Base-by-base conservation (phyloP, 2,797 vertebrate species). In the Mus minutoides region DNA sequence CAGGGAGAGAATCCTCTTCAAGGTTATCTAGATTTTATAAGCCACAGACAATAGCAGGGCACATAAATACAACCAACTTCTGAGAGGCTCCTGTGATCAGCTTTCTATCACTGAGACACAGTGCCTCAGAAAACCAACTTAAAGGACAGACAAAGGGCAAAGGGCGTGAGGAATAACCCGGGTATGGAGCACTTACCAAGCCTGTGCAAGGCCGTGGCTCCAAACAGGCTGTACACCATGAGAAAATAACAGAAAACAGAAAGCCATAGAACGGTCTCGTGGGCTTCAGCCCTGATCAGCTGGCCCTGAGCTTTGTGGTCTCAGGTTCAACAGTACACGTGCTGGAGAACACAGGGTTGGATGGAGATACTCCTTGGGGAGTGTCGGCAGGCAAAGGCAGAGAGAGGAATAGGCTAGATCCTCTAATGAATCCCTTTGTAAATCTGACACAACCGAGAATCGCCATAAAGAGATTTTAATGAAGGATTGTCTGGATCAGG, bases 21-120 rank as follows among this genome's bases (percentile, higher is more conserved):
- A 96, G 62, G 56, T 43, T 31, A 88, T 87, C 71, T 91, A 34
- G 58, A 84, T 64, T 87, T 96, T 54, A 87, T 60, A 73, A 93
- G 54, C 75, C 52, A 26, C 67, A 93, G 62, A 91, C 83, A 60
- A 54, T 46, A 52, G 24, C 54, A 49, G 34, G 37, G 86, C 34
- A 46, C 77, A 83, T 43, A 78, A 82, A 46, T 10, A 13, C 4
- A 37, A 43, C 49, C 3, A 37, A 43, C 49, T 90, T 94, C n/a
- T 3, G 0, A 49, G 67, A 92, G 60, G 54, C 37, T 90, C n/a
- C 31, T 11, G 0, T 58, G 46, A 78, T 67, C 52, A 71, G 54
- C 37, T 85, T 85, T 56, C 88, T 40, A 29, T 71, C 31, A 60
- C 40, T 13, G 26, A 60, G 52, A 86, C 40, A 73, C 77, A 71